These are phyloP conservation scores for Acanthopagrus latus DNA, from an alignment of 2,797 vertebrate species.

Conservation along the genomic window DNA sequence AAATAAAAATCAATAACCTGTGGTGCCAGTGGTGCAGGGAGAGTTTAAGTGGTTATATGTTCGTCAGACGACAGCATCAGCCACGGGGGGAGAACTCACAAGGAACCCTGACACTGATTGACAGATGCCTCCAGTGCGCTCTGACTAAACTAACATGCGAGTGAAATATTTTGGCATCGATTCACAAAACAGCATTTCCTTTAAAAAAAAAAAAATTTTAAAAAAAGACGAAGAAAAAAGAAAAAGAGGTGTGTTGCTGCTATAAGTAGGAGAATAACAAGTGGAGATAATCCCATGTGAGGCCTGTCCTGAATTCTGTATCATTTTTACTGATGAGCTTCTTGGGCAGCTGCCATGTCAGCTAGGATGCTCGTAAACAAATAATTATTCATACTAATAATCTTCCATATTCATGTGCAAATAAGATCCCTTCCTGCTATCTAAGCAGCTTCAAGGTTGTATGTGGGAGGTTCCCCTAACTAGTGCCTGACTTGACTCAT, in stretches of 20 bases:
- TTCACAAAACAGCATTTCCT: constrained; percentile 47
- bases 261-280: constrained; percentile 79
- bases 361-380: constrained; percentile 85
- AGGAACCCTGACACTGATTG: constrained; percentile 66
- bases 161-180: constrained; percentile 59
- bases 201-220: constrained; percentile 29
- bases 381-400: constrained; percentile 89
- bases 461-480: constrained; percentile 81
- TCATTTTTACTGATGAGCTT: constrained; percentile 84
- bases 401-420: constrained; percentile 86
- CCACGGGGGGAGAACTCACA: constrained; percentile 31
- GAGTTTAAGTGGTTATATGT: constrained; percentile 41
- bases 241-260: constrained; percentile 72
- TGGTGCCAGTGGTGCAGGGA: not conserved
- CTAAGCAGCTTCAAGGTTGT: constrained; percentile 83
- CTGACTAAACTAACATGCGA: constrained; percentile 63
- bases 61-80: constrained; percentile 33
- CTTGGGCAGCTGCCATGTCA: constrained; percentile 85
- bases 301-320: constrained; percentile 84
- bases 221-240: constrained; percentile 6
- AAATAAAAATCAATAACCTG: constrained; percentile 34
- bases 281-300: constrained; percentile 82
- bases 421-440: constrained; percentile 81
- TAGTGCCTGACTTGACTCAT: constrained; percentile 75
- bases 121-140: constrained; percentile 73